Evolutionary conservation across 2,113 vertebrate genomes (phyloP).

Genomic region (Numida meleagris): DNA sequence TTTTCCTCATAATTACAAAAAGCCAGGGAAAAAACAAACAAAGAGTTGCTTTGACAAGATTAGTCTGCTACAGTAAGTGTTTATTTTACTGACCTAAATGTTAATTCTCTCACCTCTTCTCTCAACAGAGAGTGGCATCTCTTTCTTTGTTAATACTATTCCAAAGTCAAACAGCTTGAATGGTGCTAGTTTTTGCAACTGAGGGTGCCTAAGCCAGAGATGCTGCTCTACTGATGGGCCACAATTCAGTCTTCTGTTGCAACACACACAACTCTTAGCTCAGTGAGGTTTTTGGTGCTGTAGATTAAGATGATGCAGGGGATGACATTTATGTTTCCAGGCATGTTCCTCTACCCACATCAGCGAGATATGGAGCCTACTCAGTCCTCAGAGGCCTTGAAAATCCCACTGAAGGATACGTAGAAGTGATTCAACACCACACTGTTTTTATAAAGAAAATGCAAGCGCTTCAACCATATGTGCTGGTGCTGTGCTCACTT

Average conservation of each 20-base stretch:
- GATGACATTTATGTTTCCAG: background rate
- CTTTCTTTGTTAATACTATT: background rate
- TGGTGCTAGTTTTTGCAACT: background rate
- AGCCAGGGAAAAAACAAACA: background rate
- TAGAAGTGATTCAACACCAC: background rate
- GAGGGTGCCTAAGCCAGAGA: background rate
- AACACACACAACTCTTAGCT: background rate
- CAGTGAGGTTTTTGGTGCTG: background rate
- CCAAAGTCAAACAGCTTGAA: background rate
- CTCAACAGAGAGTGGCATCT: background rate
- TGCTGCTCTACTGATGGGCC: background rate
- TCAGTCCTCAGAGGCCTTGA: background rate
- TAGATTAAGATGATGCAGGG: background rate
- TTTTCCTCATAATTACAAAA: background rate
- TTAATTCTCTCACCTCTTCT: background rate
- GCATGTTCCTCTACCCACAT: background rate
- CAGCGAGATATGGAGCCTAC: background rate
- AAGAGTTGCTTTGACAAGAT: constrained; percentile 1
- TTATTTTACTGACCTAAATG: constrained; percentile 33
- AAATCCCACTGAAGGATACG: background rate
- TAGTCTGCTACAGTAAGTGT: background rate
- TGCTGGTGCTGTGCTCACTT: background rate
- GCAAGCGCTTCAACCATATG: background rate
- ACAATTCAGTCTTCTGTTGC: background rate
- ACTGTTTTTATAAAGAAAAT: background rate